phyloP scores from a whole-genome alignment of 2,888 invertebrate genomes.

The Tolmerus cingulatus region DNA sequence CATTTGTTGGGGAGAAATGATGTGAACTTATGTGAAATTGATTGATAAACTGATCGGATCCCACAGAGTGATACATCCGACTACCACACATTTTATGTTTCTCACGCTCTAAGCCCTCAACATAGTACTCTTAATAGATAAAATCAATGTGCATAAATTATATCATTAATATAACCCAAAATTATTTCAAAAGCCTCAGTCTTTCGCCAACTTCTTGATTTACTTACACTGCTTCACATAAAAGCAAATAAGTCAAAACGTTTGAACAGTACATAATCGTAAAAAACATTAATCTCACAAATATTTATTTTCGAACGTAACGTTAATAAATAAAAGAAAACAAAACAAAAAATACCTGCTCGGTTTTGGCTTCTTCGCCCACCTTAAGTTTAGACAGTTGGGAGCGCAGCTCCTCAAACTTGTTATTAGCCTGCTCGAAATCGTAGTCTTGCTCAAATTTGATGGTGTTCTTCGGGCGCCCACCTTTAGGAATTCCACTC shows the following conservation, averaged over 20 bases:
- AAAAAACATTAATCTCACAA: neutral
- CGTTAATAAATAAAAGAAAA: slow-evolving; percentile 29
- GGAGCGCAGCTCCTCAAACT: slow-evolving; percentile 90
- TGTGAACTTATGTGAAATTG: too few relatives aligned
- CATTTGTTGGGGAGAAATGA: too few relatives aligned
- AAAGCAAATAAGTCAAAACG: neutral
- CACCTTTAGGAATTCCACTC: slow-evolving; percentile 64
- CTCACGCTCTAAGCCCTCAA: neutral
- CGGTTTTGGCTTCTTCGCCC: slow-evolving; percentile 67
- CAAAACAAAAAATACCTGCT: slow-evolving; percentile 62
- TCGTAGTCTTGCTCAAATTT: slow-evolving; percentile 98
- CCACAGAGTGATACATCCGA: too few relatives aligned
- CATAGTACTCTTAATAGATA: neutral
- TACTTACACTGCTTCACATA: neutral
- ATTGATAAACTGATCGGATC: too few relatives aligned
- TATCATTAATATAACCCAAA: neutral
- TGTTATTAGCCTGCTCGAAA: slow-evolving; percentile 97
- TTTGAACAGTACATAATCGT: neutral
- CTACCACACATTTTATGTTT: neutral
- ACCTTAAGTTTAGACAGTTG: slow-evolving; percentile 87
- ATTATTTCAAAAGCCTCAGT: neutral
- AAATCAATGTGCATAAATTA: neutral
- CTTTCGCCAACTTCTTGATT: neutral
- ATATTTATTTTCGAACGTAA: neutral
- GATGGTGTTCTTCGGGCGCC: slow-evolving; percentile 72